Conservation (phyloP, 2,888 invertebrate species). For the Phortica okadai region DNA sequence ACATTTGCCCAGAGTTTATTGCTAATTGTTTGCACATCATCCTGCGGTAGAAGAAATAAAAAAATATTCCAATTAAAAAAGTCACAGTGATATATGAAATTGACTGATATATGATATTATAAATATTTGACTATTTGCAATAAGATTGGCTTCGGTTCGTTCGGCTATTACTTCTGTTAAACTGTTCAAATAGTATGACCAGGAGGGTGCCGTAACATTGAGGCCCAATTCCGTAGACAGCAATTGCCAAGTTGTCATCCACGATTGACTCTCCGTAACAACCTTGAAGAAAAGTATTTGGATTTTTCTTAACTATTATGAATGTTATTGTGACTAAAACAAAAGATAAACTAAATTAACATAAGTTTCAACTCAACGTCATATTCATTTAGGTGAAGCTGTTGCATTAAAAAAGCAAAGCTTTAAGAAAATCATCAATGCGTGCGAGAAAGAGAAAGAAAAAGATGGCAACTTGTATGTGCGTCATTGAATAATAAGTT, state of each 20-base stretch:
- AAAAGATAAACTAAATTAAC: too few relatives aligned
- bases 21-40: slow-evolving; percentile 4
- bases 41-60: neutral
- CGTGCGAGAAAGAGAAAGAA: too few relatives aligned
- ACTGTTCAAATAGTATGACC: neutral
- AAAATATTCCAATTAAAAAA: neutral
- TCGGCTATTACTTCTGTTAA: slow-evolving; percentile 1
- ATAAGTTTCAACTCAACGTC: too few relatives aligned
- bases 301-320: neutral
- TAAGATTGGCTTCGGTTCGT: neutral
- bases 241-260: neutral
- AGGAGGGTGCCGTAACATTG: neutral
- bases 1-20: slow-evolving; percentile 4
- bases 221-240: neutral
- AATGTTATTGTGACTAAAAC: too few relatives aligned
- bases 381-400: too few relatives aligned
- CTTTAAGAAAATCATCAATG: too few relatives aligned
- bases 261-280: neutral
- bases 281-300: slow-evolving; percentile 3
- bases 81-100: neutral
- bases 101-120: neutral
- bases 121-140: neutral
- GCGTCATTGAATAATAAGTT: too few relatives aligned
- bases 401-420: too few relatives aligned
- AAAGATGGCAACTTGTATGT: too few relatives aligned